Evolutionary conservation across 2,888 invertebrate genomes (phyloP), one percentile per base, ranked within the genome.

Genomic region (Phaedon cochleariae): DNA sequence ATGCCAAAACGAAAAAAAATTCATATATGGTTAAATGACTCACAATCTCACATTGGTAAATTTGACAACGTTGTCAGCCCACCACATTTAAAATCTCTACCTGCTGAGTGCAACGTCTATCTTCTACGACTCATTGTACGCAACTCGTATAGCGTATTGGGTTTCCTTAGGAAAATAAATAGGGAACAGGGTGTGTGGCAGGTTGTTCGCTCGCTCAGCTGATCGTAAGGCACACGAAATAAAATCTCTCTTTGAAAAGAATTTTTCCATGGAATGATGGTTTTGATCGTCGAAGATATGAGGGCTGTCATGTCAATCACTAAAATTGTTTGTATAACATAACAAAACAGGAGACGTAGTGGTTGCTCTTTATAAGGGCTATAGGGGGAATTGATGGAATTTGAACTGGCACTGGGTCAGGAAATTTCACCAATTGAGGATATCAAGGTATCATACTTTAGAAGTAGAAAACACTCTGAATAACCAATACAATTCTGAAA

Each of bases 91-190:
- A 34, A 34, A 34, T 34, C 34, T 34, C 29, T 34, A 34, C 34
- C 34, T 34, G 34, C 34, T 34, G 34, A 9, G 34, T 9, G 12
- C 10, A 34, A 7, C 34, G 10, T 10, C 34, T 34, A 34, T 34
- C 34, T 34, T 34, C 34, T 12, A 10, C 34, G 12, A 10, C 34
- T 34, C 34, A 34, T 34, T 34, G 34, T 34, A 34, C 34, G 12
- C 34, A 34, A 34, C 34, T 34, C 12, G 34, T 12, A 34, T 9
- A 9, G 41, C 37, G 65, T 65, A 46, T 65, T 54, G 65, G 62
- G 59, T 65, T 65, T 65, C 65, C 49, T 62, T 29, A 61, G 59
- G 45, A 65, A 65, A 65, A 65, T 65, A 62, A 65, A 65, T 54
- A 59, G 53, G 62, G 52, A 59, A 41, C 41, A 41, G 46, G n/a